Evolutionary conservation across 1,140 invertebrate genomes (phyloP).

Genomic region (Bombyx mandarina): DNA sequence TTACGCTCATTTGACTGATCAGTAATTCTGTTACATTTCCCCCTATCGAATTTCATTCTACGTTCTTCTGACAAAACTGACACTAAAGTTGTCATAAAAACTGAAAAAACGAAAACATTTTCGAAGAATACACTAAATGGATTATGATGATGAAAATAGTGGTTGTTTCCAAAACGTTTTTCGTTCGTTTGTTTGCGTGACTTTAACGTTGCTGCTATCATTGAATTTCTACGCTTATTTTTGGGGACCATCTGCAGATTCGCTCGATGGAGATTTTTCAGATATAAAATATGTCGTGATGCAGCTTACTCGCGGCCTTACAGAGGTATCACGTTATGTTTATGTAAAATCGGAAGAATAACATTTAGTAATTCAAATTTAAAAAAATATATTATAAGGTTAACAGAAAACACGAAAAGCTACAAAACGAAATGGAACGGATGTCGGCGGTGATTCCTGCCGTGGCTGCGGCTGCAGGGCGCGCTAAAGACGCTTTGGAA

Average conservation of each 20-base stretch:
- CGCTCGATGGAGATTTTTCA: constrained; percentile 39
- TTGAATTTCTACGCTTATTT: constrained; percentile 46
- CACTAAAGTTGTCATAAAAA: no score
- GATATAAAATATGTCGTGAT: constrained; percentile 53
- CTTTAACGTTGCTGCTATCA: constrained; percentile 34
- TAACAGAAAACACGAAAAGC: constrained; percentile 48
- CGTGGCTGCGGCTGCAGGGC: constrained; percentile 40
- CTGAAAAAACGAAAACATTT: no score
- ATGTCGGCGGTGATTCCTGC: constrained; percentile 40
- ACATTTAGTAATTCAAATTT: no score
- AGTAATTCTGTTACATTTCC: no score
- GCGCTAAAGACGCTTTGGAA: constrained; percentile 42
- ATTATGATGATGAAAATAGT: constrained; percentile 30
- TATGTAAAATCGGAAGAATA: not conserved
- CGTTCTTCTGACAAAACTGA: no score
- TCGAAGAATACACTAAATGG: constrained; percentile 18
- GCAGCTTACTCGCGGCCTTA: constrained; percentile 40
- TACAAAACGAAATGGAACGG: constrained; percentile 47
- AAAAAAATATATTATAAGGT: constrained; percentile 24
- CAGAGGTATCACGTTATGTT: constrained; percentile 28
- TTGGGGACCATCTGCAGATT: constrained; percentile 27
- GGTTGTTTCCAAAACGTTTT: constrained; percentile 32
- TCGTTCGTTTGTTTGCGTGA: constrained; percentile 42
- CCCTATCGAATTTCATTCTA: no score
- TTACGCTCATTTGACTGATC: no score